Percentiles rank a stretch among this genome's conserved stretches.
phyloP scores from a whole-genome alignment of 2,113 vertebrate species.

The Potamarius usumacintae region DNA sequence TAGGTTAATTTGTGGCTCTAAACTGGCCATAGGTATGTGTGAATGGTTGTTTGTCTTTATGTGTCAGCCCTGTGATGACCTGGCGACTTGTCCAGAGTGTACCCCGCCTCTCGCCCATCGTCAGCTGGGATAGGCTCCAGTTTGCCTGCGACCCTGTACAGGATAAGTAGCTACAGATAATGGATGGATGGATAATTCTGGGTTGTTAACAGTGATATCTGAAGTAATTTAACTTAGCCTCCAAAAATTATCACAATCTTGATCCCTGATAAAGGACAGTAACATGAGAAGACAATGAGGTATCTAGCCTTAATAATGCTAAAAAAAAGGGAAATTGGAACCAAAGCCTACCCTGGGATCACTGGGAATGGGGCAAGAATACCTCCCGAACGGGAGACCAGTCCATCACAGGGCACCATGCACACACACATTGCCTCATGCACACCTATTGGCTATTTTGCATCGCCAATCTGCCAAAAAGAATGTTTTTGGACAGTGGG shows the following conservation, averaged over 20 bases:
- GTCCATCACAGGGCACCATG: not conserved
- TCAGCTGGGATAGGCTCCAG: too few species aligned
- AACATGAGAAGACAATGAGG: not conserved
- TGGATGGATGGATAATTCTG: too few species aligned
- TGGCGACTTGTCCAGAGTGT: too few species aligned
- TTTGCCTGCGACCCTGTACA: too few species aligned
- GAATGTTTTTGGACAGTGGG: not conserved
- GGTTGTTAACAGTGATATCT: not conserved
- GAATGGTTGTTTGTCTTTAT: too few species aligned
- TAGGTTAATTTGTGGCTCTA: too few species aligned
- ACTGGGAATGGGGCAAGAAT: not conserved
- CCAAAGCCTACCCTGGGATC: not conserved
- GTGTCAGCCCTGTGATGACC: too few species aligned
- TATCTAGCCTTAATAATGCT: not conserved
- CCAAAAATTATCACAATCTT: not conserved
- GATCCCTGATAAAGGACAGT: not conserved
- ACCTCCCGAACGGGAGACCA: not conserved
- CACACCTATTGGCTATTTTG: not conserved
- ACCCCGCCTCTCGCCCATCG: too few species aligned
- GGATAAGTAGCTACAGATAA: too few species aligned
- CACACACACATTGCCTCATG: not conserved
- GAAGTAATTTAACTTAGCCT: too few species aligned
- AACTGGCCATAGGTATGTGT: too few species aligned
- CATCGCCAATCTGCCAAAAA: not conserved
- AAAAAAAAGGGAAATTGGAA: not conserved